A percentile compares a stretch with the other conserved stretches of the same genome.
These are phyloP conservation scores for Pachyuromys duprasi DNA, from an alignment of 2,797 vertebrate species.

Conservation along the genomic window DNA sequence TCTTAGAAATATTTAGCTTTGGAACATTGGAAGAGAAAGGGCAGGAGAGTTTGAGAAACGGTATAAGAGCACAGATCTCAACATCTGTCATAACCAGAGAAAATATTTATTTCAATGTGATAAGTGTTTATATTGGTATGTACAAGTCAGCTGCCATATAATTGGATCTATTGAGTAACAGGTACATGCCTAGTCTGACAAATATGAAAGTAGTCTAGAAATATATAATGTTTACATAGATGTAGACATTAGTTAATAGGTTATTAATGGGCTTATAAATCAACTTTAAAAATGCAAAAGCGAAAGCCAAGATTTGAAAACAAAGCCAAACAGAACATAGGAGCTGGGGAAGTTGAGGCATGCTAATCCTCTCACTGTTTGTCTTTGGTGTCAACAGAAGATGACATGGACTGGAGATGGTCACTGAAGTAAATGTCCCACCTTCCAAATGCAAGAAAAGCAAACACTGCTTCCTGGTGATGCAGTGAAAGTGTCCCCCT, in stretches of 20 bases:
- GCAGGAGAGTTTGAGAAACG: not conserved
- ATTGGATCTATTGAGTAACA: not conserved
- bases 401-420: rapidly evolving
- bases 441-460: not conserved
- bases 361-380: rapidly evolving
- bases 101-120: not conserved
- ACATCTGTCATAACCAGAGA: not conserved
- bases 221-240: not conserved
- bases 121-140: not conserved
- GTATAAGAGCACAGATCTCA: not conserved
- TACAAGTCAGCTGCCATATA: not conserved
- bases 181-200: too few species aligned
- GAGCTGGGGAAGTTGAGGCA: too few species aligned
- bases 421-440: not conserved
- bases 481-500: rapidly evolving
- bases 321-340: not conserved
- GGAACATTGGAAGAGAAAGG: not conserved
- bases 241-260: not conserved
- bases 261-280: not conserved
- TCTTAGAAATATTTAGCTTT: not conserved
- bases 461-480: not conserved
- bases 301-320: not conserved
- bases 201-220: not conserved
- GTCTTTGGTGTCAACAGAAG: not conserved
- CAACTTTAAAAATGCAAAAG: not conserved